A percentile compares a stretch with the other conserved stretches of the same genome.
phyloP scores from a whole-genome alignment of 1,140 invertebrate species.

The Hetaerina americana region DNA sequence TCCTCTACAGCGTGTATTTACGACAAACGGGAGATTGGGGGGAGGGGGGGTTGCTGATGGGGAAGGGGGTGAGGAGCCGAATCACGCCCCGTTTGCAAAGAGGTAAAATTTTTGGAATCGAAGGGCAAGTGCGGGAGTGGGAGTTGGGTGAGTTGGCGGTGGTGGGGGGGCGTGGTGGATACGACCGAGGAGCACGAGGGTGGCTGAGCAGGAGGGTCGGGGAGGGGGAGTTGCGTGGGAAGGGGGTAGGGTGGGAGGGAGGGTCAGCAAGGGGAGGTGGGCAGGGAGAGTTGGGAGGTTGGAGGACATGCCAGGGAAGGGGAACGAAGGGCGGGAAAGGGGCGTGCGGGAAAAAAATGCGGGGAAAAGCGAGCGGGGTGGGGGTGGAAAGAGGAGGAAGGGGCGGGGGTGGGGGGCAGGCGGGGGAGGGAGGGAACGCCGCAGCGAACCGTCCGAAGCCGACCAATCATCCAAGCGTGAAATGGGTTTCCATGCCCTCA shows the following conservation, averaged over 20 bases:
- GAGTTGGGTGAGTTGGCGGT: background rate
- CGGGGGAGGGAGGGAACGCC: background rate
- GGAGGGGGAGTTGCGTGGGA: background rate
- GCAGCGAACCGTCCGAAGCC: background rate
- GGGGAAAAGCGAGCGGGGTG: background rate
- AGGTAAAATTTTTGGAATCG: too few species aligned
- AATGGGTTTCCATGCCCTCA: background rate
- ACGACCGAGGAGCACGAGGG: background rate
- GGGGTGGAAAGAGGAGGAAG: background rate
- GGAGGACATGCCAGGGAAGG: background rate
- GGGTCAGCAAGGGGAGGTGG: background rate
- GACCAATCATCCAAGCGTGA: background rate
- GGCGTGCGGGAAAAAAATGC: background rate
- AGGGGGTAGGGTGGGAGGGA: background rate
- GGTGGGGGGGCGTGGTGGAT: background rate
- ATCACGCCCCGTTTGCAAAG: too few species aligned
- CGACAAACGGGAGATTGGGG: too few species aligned
- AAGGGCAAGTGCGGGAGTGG: too few species aligned
- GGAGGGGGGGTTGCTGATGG: too few species aligned
- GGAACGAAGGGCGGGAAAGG: background rate
- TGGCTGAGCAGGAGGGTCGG: background rate
- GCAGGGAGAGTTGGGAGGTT: background rate
- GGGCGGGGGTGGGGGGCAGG: too few species aligned
- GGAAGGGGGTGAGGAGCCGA: too few species aligned
- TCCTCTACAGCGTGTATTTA: too few species aligned